Conservation (phyloP, 2,888 invertebrate species). For the Neria commutata region DNA sequence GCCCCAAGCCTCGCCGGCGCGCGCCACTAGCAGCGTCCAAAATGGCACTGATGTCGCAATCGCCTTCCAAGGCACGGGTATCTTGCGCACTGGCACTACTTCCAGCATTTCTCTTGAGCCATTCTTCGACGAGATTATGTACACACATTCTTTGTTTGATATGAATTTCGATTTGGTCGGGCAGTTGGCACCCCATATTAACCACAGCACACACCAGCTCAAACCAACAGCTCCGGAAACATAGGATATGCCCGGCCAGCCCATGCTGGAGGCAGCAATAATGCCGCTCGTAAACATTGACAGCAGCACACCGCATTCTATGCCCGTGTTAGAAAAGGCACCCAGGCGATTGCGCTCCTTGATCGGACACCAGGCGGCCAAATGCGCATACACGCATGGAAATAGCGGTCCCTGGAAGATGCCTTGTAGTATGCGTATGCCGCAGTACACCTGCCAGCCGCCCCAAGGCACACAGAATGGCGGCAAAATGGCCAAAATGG, state of each 20-base stretch:
- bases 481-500: constrained; percentile 69
- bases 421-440: constrained; percentile 70
- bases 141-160: constrained; percentile 65
- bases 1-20: constrained; percentile 74
- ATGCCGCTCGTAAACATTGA: constrained; percentile 70
- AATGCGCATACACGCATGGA: constrained; percentile 69
- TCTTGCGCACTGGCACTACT: constrained; percentile 29
- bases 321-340: constrained; percentile 66
- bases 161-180: constrained; percentile 67
- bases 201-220: constrained; percentile 66
- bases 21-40: constrained; percentile 66
- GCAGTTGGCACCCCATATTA: constrained; percentile 66
- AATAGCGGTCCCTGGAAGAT: constrained; percentile 71
- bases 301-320: constrained; percentile 71
- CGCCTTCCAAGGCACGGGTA: constrained; percentile 68
- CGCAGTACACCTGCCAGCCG: constrained; percentile 68
- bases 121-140: constrained; percentile 65
- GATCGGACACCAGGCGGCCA: constrained; percentile 73
- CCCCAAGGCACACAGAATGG: constrained; percentile 71
- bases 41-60: constrained; percentile 71
- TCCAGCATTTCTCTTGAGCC: constrained; percentile 23
- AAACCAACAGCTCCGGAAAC: constrained; percentile 65
- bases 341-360: constrained; percentile 69
- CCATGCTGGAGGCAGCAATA: constrained; percentile 66
- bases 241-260: constrained; percentile 75